These are phyloP conservation scores for Epirrita christyi DNA, from an alignment of 2,888 invertebrate species.

Conservation along the genomic window DNA sequence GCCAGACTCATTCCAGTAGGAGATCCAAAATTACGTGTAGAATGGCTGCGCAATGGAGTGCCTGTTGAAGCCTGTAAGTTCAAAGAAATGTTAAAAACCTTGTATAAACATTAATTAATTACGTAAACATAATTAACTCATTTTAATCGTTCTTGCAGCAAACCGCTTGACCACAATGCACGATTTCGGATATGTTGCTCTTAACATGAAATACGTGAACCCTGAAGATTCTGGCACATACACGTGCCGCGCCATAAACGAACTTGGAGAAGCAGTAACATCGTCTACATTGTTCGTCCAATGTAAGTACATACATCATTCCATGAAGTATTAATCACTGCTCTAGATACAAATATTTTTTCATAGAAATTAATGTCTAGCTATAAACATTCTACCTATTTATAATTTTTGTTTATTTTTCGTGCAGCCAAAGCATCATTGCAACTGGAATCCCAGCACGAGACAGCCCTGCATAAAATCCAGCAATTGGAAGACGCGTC, in stretches of 20 bases:
- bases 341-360: no score
- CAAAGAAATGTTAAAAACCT: no score
- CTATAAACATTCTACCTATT: no score
- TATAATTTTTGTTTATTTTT: not conserved
- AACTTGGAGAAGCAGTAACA: constrained; percentile 97
- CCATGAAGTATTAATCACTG: no score
- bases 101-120: not conserved
- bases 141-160: constrained; percentile 75
- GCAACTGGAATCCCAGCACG: constrained; percentile 95
- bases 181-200: constrained; percentile 98
- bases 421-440: constrained; percentile 92
- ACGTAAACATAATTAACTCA: not conserved
- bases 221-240: constrained; percentile 99
- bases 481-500: constrained; percentile 93
- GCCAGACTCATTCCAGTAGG: constrained; percentile 97
- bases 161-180: constrained; percentile 97
- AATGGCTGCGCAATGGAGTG: constrained; percentile 97
- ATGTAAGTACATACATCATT: constrained; percentile 83
- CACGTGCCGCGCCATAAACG: constrained; percentile 96
- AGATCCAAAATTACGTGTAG: constrained; percentile 95
- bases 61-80: constrained; percentile 94
- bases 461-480: constrained; percentile 94
- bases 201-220: constrained; percentile 97
- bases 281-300: constrained; percentile 96
- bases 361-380: not conserved